These are phyloP conservation scores for Muscidifurax raptorellus DNA, from an alignment of 1,140 invertebrate genomes.

Conservation along the genomic window DNA sequence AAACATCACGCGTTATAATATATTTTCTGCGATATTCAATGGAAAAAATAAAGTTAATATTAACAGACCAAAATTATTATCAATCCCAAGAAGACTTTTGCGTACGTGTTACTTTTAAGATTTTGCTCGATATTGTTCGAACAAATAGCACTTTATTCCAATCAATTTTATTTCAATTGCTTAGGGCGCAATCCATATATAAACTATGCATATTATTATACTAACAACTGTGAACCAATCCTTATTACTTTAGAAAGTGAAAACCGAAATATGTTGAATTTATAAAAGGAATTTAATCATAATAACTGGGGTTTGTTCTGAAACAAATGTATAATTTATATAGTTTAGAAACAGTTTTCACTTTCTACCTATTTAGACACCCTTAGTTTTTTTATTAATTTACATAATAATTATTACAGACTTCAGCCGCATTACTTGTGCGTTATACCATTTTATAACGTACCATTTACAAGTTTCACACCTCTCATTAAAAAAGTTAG, in stretches of 20 bases:
- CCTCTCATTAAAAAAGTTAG: not conserved
- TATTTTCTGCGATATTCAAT: no score
- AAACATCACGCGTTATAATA: not conserved
- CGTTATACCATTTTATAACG: not conserved
- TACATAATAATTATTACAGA: not conserved
- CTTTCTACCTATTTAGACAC: not conserved
- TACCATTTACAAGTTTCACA: not conserved
- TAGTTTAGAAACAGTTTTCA: not conserved
- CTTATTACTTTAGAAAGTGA: conserved; percentile 14
- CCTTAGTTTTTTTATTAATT: not conserved
- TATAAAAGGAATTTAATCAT: not conserved
- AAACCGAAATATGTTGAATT: not conserved
- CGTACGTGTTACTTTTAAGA: not conserved
- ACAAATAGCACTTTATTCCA: not conserved
- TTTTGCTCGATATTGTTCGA: not conserved
- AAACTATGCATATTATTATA: not conserved
- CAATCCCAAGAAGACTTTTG: not conserved
- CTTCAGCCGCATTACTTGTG: not conserved
- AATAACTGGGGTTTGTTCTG: no score
- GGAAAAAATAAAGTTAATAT: no score
- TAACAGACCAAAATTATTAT: no score
- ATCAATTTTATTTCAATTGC: not conserved
- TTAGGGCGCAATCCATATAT: not conserved
- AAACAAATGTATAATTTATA: not conserved
- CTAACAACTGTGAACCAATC: not conserved